Conservation (phyloP, 2,797 vertebrate species). For the Notoglanidium macrostoma region DNA sequence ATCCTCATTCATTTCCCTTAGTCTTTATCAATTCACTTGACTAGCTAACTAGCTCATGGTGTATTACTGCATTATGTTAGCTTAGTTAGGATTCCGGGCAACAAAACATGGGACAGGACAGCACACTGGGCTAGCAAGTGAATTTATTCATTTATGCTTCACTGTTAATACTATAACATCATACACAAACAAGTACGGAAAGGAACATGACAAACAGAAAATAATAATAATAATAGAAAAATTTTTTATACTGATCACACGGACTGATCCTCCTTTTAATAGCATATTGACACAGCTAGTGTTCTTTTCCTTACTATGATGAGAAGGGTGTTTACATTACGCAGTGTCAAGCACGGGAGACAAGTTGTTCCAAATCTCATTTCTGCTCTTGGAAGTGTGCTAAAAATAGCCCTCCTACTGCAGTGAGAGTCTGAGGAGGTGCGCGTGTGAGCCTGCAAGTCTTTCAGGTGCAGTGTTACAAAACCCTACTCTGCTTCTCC, state of each 20-base stretch:
- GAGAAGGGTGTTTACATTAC: slow-evolving; percentile 19
- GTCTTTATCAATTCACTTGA: not conserved
- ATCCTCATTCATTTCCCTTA: not conserved
- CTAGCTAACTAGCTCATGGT: not conserved
- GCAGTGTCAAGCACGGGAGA: slow-evolving; percentile 30
- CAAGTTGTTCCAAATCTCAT: slow-evolving; percentile 43
- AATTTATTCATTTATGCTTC: not conserved
- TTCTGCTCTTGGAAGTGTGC: slow-evolving; percentile 45
- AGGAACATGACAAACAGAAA: not conserved
- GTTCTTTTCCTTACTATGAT: not conserved
- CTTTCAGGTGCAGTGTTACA: slow-evolving; percentile 57
- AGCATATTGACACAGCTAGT: not conserved
- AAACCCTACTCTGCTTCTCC: slow-evolving; percentile 32
- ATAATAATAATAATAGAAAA: not conserved
- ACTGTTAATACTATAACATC: not conserved
- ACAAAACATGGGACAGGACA: not conserved
- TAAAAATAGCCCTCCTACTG: slow-evolving; percentile 60
- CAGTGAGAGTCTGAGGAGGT: slow-evolving; percentile 52
- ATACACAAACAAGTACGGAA: not conserved
- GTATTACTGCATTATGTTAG: not conserved
- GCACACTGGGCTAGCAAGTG: not conserved
- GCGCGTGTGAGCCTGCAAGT: slow-evolving; percentile 37
- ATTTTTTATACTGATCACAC: not conserved
- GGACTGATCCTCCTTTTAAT: not conserved
- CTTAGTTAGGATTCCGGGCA: not conserved